Conservation (phyloP, 1,140 invertebrate species). For the Drosophila saltans region DNA sequence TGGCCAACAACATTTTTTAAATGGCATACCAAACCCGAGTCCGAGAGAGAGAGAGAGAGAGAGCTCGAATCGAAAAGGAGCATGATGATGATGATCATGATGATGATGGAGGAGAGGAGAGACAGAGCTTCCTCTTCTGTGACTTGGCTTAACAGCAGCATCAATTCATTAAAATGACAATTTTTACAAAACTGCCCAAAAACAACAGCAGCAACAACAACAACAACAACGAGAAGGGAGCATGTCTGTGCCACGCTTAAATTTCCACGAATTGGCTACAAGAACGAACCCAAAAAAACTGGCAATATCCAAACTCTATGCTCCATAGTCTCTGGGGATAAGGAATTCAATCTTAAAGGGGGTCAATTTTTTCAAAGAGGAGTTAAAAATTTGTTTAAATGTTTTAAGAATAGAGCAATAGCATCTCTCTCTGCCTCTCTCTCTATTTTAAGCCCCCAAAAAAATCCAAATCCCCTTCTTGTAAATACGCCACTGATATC, state of each 20-base stretch:
- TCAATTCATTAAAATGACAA: constrained; percentile 82
- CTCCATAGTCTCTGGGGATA: neutral
- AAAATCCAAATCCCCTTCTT: neutral
- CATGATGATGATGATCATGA: no score
- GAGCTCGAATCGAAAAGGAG: neutral
- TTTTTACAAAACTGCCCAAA: constrained; percentile 82
- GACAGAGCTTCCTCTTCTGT: constrained; percentile 39
- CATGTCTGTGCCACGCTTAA: constrained; percentile 80
- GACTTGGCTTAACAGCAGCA: constrained; percentile 76
- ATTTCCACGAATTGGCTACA: constrained; percentile 82
- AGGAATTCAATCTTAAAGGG: neutral
- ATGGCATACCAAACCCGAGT: constrained; percentile 58
- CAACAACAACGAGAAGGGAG: constrained; percentile 72
- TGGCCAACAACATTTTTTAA: constrained; percentile 77
- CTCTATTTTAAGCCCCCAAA: no score
- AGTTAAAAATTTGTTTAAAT: neutral
- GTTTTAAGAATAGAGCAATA: no score
- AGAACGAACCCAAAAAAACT: constrained; percentile 49
- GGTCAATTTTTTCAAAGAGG: neutral
- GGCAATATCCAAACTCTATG: constrained; percentile 15
- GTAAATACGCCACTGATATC: neutral
- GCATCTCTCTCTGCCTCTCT: no score
- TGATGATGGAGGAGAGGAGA: no score
- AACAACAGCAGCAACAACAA: constrained; percentile 65
- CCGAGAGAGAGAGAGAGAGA: neutral